Conservation (phyloP, 2,797 vertebrate genomes). For the Melanotaenia maccullochi region DNA sequence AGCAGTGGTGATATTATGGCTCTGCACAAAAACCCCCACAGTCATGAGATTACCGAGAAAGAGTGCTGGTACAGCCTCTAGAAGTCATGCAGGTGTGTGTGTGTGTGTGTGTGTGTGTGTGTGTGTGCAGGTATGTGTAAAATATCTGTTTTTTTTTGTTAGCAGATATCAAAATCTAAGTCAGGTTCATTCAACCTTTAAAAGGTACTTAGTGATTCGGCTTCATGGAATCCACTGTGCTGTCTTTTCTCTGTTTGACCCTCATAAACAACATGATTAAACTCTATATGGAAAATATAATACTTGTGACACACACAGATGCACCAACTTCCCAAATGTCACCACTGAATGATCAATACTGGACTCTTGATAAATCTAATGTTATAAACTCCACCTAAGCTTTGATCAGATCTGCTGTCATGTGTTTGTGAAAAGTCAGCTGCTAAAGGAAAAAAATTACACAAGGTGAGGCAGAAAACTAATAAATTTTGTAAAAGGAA, state of each 20-base stretch:
- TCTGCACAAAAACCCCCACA: conserved; percentile 34
- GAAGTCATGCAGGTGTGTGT: conserved; percentile 52
- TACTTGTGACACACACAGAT: conserved; percentile 35
- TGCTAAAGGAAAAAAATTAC: conserved; percentile 18
- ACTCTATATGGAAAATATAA: conserved; percentile 21
- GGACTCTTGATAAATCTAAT: conserved; percentile 9
- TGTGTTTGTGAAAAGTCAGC: conserved; percentile 36
- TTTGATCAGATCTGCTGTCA: conserved; percentile 49
- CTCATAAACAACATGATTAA: conserved; percentile 16
- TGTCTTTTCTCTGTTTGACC: conserved; percentile 7
- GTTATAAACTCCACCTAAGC: conserved; percentile 18
- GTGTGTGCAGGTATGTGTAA: conserved; percentile 22
- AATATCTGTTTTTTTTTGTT: conserved; percentile 31
- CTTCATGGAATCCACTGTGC: conserved; percentile 16
- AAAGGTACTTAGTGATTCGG: conserved; percentile 29
- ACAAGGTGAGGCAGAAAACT: conserved; percentile 14
- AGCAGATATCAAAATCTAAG: conserved; percentile 30
- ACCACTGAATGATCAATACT: conserved; percentile 46
- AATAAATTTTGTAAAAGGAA: conserved; percentile 22
- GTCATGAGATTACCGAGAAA: conserved; percentile 55
- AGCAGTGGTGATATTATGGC: conserved; percentile 63
- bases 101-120: neutral
- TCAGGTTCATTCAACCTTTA: conserved; percentile 39
- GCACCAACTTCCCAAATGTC: conserved; percentile 17
- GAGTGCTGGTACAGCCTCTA: conserved; percentile 56